These are phyloP conservation scores for Synergus japonicus DNA, from an alignment of 2,888 invertebrate species.

Conservation along the genomic window DNA sequence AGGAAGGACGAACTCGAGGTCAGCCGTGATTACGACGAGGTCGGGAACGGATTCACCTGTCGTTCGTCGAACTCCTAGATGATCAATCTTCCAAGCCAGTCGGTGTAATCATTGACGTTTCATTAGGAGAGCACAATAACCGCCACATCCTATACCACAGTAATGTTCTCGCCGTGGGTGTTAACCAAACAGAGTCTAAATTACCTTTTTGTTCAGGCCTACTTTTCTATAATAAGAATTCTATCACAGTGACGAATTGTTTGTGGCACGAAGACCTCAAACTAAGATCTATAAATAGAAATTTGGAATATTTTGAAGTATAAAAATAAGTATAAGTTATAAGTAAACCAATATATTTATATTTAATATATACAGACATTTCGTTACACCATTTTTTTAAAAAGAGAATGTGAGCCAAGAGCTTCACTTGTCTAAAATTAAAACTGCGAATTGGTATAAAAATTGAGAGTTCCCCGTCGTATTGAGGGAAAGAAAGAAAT, in stretches of 20 bases:
- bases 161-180: conserved; percentile 20
- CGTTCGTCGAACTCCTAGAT: conserved; percentile 52
- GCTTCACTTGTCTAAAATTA: too few species aligned
- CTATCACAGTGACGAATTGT: not conserved
- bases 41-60: conserved; percentile 49
- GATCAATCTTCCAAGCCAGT: conserved; percentile 57
- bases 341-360: too few species aligned
- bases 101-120: conserved; percentile 57
- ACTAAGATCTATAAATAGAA: not conserved
- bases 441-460: not conserved
- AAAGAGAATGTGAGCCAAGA: too few species aligned
- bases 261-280: not conserved
- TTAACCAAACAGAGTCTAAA: conserved; percentile 36
- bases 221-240: conserved; percentile 5
- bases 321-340: too few species aligned
- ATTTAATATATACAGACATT: too few species aligned
- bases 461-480: not conserved
- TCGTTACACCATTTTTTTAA: too few species aligned
- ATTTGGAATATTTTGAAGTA: not conserved
- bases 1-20: conserved; percentile 9
- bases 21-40: conserved; percentile 46
- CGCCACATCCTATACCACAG: conserved; percentile 21
- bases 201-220: conserved; percentile 6
- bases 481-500: not conserved
- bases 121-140: conserved; percentile 55